Evolutionary conservation across 2,888 invertebrate species (phyloP), one percentile per base, ranked within the genome.

Genomic region (Ophion slaviceki): DNA sequence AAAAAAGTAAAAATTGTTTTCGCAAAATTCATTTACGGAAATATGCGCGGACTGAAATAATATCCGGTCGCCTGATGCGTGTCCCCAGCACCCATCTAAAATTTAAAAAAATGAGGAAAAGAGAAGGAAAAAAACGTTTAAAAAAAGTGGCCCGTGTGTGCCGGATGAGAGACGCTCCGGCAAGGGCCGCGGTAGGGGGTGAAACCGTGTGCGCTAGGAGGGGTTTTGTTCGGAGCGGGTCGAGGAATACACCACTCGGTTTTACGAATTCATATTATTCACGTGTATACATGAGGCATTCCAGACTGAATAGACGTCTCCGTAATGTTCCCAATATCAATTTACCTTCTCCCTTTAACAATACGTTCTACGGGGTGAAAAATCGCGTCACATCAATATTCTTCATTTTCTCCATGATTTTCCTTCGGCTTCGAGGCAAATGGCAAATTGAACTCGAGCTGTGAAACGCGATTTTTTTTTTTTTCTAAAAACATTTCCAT

Each of bases 1-100:
- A 93, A 93, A 93, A 93, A 93, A 92, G 92, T 92, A 93, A 93
- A 93, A 93, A 93, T 93, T 93, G 93, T 93, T 93, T 93, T 93
- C 93, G 92, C 92, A 91, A 93, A 92, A 94, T 93, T 93, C 92
- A 93, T 93, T 93, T 92, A 91, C 92, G 91, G 93, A 92, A 93
- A 93, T 93, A 93, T 93, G 92, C 92, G 91, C 91, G 89, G 90
- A 93, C 93, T 93, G 93, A 93, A 93, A 93, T 93, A 93, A 93
- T 93, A 93, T 93, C 91, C 92, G 90, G 89, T 86, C 89, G 91
- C 92, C 92, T 91, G 91, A 92, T 91, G 92, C 90, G 91, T 91
- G 91, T 92, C 89, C 89, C 89, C 87, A 84, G 87, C 88, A 86
- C 79, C 88, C 88, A 86, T 78, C 71, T 82, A 57, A 76, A 78